These are phyloP conservation scores for Lamproptera curius DNA, from an alignment of 2,888 invertebrate species.

Conservation along the genomic window DNA sequence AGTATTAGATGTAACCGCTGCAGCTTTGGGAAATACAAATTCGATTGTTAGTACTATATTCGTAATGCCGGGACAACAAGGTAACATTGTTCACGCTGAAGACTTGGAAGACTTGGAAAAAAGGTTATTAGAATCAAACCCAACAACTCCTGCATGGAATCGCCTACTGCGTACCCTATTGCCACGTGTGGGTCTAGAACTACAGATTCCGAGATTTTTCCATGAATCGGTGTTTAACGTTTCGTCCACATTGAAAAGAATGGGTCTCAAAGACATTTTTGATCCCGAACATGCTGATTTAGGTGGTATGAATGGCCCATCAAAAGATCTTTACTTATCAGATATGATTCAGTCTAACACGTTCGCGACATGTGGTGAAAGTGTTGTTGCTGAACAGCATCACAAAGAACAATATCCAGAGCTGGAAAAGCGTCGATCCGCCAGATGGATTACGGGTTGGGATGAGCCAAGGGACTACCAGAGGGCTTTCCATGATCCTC, in stretches of 20 bases:
- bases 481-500: constrained; percentile 83
- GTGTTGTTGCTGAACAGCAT: constrained; percentile 83
- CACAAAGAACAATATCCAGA: constrained; percentile 90
- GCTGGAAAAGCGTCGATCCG: constrained; percentile 50
- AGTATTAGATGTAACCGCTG: constrained; percentile 89
- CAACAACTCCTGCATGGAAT: constrained; percentile 84
- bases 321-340: constrained; percentile 88
- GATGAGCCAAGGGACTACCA: constrained; percentile 81
- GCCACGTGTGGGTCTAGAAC: constrained; percentile 86
- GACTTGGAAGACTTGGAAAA: constrained; percentile 86
- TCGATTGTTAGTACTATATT: constrained; percentile 88
- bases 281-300: constrained; percentile 87
- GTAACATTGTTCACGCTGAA: constrained; percentile 87
- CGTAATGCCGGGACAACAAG: constrained; percentile 92
- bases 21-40: constrained; percentile 84
- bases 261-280: constrained; percentile 90
- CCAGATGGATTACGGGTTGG: constrained; percentile 70
- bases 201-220: constrained; percentile 90
- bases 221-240: constrained; percentile 91
- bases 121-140: constrained; percentile 81
- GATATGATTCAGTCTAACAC: constrained; percentile 90
- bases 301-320: constrained; percentile 87
- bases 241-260: constrained; percentile 85
- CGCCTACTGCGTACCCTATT: constrained; percentile 85
- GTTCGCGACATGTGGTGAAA: constrained; percentile 91